Evolutionary conservation across 2,113 vertebrate species (phyloP).

Genomic region (Aptenodytes forsteri): DNA sequence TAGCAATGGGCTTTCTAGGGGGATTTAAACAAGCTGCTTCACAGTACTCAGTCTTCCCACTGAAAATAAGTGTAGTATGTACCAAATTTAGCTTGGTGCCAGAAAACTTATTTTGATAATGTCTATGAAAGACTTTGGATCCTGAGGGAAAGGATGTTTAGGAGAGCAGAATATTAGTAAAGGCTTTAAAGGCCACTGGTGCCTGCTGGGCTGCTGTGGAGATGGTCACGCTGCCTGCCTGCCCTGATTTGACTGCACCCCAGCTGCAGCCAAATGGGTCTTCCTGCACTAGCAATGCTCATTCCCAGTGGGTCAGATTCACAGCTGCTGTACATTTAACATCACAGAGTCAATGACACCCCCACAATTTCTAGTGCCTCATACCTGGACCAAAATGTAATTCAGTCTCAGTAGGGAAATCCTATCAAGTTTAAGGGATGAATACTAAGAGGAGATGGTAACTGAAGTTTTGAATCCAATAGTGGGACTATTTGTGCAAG

Average conservation of each 20-base stretch:
- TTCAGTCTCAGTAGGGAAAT: not conserved
- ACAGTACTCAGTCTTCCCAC: not conserved
- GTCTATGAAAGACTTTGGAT: not conserved
- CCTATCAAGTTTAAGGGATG: not conserved
- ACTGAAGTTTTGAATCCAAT: not conserved
- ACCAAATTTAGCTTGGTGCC: not conserved
- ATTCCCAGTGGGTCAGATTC: not conserved
- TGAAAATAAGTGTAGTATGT: not conserved
- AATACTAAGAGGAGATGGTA: not conserved
- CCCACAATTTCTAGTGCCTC: not conserved
- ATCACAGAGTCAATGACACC: not conserved
- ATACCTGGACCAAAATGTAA: not conserved
- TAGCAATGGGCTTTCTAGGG: not conserved
- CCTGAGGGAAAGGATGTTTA: not conserved
- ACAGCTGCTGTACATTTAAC: not conserved
- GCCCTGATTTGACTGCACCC: not conserved
- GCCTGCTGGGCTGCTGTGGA: not conserved
- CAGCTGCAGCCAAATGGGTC: not conserved
- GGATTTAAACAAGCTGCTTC: not conserved
- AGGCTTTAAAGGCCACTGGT: not conserved
- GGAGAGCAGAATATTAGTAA: not conserved
- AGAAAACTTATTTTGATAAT: not conserved
- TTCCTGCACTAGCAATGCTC: not conserved
- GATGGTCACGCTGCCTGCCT: rapidly evolving
- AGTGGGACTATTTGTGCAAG: not conserved